Percentiles rank a stretch among this genome's conserved stretches.
Evolutionary conservation across 2,113 vertebrate genomes (phyloP).

Genomic region (Chaetorhynchus papuensis): DNA sequence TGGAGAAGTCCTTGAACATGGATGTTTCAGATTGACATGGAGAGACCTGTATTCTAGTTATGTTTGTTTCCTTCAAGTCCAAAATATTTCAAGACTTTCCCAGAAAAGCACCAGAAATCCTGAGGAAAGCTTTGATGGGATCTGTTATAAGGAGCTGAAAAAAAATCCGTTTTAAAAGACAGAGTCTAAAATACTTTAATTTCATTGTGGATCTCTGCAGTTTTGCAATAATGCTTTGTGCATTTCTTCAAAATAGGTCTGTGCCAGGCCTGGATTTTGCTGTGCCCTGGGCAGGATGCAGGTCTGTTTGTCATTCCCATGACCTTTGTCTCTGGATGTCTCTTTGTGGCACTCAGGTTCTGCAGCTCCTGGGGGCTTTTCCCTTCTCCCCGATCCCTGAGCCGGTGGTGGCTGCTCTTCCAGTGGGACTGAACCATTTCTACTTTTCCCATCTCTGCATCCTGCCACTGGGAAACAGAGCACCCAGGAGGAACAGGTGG

Average conservation of each 20-base stretch:
- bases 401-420: fast-evolving
- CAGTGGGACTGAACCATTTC: not conserved
- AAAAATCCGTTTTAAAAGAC: not conserved
- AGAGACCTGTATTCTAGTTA: not conserved
- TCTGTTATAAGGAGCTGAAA: not conserved
- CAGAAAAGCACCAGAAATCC: not conserved
- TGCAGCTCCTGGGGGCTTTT: not conserved
- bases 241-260: not conserved
- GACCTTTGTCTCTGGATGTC: not conserved
- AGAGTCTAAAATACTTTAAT: not conserved
- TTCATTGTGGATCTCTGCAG: not conserved
- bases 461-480: not conserved
- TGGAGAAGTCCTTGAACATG: not conserved
- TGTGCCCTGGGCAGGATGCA: not conserved
- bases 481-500: not conserved
- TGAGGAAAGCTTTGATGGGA: not conserved
- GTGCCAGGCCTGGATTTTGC: not conserved
- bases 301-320: not conserved
- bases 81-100: not conserved
- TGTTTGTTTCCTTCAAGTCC: not conserved
- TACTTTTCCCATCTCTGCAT: not conserved
- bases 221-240: not conserved
- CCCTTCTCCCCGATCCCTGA: not conserved
- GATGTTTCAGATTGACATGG: not conserved
- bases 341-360: not conserved